These are phyloP conservation scores for Drosophila insularis DNA, from an alignment of 1,140 invertebrate species.

Conservation along the genomic window DNA sequence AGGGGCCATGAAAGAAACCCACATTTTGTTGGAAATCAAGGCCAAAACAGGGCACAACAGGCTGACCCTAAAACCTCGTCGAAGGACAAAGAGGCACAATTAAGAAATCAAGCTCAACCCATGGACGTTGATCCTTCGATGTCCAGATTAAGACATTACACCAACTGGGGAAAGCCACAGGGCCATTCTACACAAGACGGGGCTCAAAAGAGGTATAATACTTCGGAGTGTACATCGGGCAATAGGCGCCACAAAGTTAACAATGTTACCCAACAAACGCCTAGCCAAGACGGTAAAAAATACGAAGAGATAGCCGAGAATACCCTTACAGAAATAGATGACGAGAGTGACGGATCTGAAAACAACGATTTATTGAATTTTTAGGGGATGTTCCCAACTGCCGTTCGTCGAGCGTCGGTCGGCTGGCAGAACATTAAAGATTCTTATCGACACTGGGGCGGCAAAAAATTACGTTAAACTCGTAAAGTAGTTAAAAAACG, in stretches of 20 bases:
- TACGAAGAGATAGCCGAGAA: conserved; percentile 18
- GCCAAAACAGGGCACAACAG: conserved; percentile 7
- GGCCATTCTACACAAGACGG: background rate
- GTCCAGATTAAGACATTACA: conserved; percentile 19
- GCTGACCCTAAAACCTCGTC: background rate
- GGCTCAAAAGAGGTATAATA: conserved; percentile 20
- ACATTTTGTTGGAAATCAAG: conserved; percentile 14
- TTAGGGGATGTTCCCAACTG: conserved; percentile 32
- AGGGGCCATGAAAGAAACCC: conserved; percentile 22
- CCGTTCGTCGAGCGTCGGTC: conserved; percentile 31
- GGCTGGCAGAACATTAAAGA: conserved; percentile 32
- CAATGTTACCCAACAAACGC: conserved; percentile 18
- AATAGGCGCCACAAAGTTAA: conserved; percentile 28
- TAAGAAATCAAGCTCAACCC: conserved; percentile 1
- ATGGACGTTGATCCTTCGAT: conserved; percentile 25
- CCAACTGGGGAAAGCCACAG: conserved; percentile 17
- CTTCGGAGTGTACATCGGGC: conserved; percentile 16
- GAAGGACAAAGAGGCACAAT: conserved; percentile 2
- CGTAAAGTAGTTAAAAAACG: no score
- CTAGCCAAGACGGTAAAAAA: background rate
- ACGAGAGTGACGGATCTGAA: conserved; percentile 1
- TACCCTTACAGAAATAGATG: conserved; percentile 20
- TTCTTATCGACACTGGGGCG: conserved; percentile 37
- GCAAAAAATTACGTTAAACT: no score
- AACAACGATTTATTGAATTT: conserved; percentile 22